Evolutionary conservation across 2,888 invertebrate species (phyloP), one percentile per base, ranked within the genome.

Genomic region (Euplexia lucipara): DNA sequence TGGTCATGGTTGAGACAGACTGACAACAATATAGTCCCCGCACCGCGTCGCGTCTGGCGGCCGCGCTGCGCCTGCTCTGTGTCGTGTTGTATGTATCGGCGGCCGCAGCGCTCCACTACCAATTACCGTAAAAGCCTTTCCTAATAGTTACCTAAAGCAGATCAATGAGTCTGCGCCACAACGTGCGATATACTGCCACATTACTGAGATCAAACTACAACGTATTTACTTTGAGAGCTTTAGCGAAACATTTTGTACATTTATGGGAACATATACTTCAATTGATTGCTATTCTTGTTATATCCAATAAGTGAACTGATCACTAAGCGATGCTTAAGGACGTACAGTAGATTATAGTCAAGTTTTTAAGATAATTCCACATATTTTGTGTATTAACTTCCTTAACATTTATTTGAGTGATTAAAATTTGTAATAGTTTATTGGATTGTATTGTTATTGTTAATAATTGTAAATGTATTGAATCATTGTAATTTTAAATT

Each of bases 101-200:
- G n/a, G 26, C 42, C 51, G 34, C 61, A 45, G 42, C 51, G 20
- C 59, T 70, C 75, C 60, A 54, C 66, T 58, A 78, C 72, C 83
- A 87, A 87, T 87, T 79, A 82, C 79, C 53, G 70, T 87, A 75
- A 87, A 86, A 87, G 86, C 86, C 74, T 82, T 70, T 63, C 60
- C 59, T 64, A 59, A 51, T 62, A 76, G 59, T 74, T 82, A 69
- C 66, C 77, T 70, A 56, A 30, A 56, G 70, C 60, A 70, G 69
- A 67, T 74, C 54, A 56, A 67, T 66, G 79, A 26, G 58, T 59
- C 58, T 42, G 42, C 41, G 34, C 20, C 37, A 45, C 49, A 48
- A 78, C 37, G 16, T 49, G 18, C 79, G 42, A 78, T 49, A 12
- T 48, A 67, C 75, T 18, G 45, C 16, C 58, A 47, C 75, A 56